Evolutionary conservation across 2,797 vertebrate species (phyloP), one percentile per base, ranked within the genome.

Genomic region (Phaenicophaeus curvirostris): DNA sequence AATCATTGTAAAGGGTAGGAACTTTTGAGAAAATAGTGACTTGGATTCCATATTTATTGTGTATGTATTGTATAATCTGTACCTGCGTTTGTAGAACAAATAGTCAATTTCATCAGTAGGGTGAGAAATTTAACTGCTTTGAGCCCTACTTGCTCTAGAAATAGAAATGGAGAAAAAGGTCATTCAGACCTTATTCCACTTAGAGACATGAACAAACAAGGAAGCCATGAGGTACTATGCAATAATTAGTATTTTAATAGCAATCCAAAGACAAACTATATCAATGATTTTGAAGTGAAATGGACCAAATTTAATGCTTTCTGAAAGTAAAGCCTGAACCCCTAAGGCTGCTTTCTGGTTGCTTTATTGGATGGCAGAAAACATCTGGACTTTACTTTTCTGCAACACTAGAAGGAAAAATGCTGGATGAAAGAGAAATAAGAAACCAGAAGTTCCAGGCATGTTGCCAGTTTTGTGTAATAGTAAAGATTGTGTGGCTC

Each of bases 361-460:
- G 68, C n/a, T 53, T 87, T 93, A 50, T 62, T 73, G 41, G 90
- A 73, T 35, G 82, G 62, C 35, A 69, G 35, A 93, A 90, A 90
- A 88, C 55, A 95, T 86, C 76, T 95, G 90, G 76, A 78, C 27
- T 89, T 85, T 57, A 39, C 68, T 95, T 94, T 20, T 79, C 83
- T 88, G 55, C 37, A 86, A 79, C 66, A 90, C 62, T 66, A 81
- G 71, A 62, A 85, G 30, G 62, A 93, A 76, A 88, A 62, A 75
- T 39, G 5, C 48, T 85, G 68, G 48, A 88, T 93, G 53, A 85
- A 94, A 95, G 85, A 71, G 33, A 92, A 91, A 91, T 77, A 33
- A 41, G 76, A 85, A 44, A 85, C 25, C 75, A 91, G 87, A 93
- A 93, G 67, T 94, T 86, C 66, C 33, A 90, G 90, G 92, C 81